Evolutionary conservation across 2,113 vertebrate species (phyloP), one percentile per base, ranked within the genome.

Genomic region (Tiliqua scincoides): DNA sequence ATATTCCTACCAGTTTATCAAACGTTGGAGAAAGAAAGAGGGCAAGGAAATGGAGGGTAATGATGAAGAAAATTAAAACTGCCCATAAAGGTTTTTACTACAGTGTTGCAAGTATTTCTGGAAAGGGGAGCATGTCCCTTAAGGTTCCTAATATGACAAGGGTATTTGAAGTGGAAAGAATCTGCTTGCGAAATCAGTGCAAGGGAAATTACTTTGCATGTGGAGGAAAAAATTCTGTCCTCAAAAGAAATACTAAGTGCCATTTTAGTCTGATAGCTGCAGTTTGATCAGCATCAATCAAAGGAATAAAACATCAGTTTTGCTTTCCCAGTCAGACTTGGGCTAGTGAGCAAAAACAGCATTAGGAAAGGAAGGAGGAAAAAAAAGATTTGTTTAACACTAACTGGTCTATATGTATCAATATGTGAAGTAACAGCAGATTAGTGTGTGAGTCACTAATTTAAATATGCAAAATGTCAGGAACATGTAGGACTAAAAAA

Each of bases 171-270:
- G 89, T 91, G 93, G 79, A 83, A 89, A 79, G 86, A 85, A 90
- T 83, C 85, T 79, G 62, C 52, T 85, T 94, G 90, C 89, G 88
- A 93, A 86, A 93, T 93, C 89, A 90, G 83, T 88, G 81, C 86
- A 85, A 90, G 74, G 79, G 90, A 94, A 90, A 87, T 37, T 92
- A 68, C 91, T 84, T 89, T 93, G 89, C 93, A 91, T 89, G 92
- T 84, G 43, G 25, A 9, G 27, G 40, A 14, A 91, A 90, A 76
- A 85, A 82, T 91, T 88, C 82, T 93, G 93, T 93, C 92, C 82
- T 90, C 92, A 88, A 88, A 92, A 92, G 87, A 89, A 91, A 84
- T 93, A 94, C 91, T 21, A 61, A 65, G 30, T 71, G 63, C 80
- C 57, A 68, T 81, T 86, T 90, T 83, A 86, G 67, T 85, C 87